Percentiles rank a stretch among this genome's conserved stretches.
Evolutionary conservation across 2,888 invertebrate genomes (phyloP).

Genomic region (Anoplius nigerrimus): DNA sequence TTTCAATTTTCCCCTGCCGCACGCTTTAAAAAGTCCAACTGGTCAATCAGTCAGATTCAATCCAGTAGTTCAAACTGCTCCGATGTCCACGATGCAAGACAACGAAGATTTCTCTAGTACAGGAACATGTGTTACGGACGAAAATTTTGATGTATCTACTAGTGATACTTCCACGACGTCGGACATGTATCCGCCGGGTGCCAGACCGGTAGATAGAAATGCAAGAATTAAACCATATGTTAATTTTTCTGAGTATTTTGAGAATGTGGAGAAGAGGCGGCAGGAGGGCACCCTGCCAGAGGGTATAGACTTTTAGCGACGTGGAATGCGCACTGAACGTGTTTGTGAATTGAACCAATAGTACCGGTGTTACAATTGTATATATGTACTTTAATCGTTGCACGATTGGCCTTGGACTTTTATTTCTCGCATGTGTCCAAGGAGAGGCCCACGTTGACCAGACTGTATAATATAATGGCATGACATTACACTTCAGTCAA

Average conservation of each 20-base stretch:
- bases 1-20: constrained; percentile 87
- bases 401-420: constrained; percentile 1
- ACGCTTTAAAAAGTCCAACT: constrained; percentile 78
- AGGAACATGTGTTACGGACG: constrained; percentile 56
- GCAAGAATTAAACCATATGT: constrained; percentile 88
- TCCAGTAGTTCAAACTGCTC: constrained; percentile 78
- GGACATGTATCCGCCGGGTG: constrained; percentile 69
- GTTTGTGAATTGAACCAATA: no score
- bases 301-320: constrained; percentile 76
- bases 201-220: constrained; percentile 79
- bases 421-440: no score
- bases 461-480: no score
- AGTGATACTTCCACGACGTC: constrained; percentile 72
- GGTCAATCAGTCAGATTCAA: constrained; percentile 79
- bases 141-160: constrained; percentile 68
- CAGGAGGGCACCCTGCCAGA: constrained; percentile 82
- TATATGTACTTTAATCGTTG: constrained; percentile 1
- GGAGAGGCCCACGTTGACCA: no score
- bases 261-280: constrained; percentile 82
- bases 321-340: not conserved
- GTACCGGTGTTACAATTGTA: constrained; percentile 6
- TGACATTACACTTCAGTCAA: no score
- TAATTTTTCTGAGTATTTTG: constrained; percentile 88
- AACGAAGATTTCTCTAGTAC: constrained; percentile 52
- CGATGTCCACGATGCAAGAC: constrained; percentile 50